Conservation (phyloP, 2,888 invertebrate genomes). For the Urechis unicinctus region DNA sequence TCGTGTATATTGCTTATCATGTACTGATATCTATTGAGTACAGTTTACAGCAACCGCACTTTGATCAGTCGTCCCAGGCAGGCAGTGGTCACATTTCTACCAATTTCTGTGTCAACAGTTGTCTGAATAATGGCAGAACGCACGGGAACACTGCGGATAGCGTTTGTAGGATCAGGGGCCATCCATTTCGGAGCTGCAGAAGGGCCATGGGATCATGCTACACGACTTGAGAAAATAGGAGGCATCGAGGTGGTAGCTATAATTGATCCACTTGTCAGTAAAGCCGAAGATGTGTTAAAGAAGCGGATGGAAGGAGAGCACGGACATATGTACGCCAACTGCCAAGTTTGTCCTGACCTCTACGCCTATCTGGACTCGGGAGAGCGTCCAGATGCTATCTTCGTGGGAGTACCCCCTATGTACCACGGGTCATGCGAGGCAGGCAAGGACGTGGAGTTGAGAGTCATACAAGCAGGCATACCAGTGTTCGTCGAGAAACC, state of each 20-base stretch:
- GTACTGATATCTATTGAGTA: no score
- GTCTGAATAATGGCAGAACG: no score
- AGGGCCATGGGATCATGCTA: conserved; percentile 15
- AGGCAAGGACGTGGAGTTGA: conserved; percentile 10
- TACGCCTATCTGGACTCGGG: conserved; percentile 3
- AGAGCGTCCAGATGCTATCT: conserved; percentile 3
- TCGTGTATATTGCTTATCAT: no score
- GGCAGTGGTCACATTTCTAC: no score
- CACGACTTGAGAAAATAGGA: conserved; percentile 9
- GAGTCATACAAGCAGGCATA: conserved; percentile 5
- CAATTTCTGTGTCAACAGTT: no score
- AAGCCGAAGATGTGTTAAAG: conserved; percentile 4
- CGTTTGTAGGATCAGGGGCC: conserved; percentile 12
- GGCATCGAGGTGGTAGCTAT: conserved; percentile 10
- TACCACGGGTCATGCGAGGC: conserved; percentile 3
- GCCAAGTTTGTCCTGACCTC: conserved; percentile 4
- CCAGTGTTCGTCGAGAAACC: conserved; percentile 16
- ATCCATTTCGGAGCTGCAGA: conserved; percentile 14
- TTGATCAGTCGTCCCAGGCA: no score
- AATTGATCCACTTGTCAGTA: conserved; percentile 3
- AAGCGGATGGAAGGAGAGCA: background rate
- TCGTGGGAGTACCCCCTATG: conserved; percentile 10
- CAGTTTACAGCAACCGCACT: no score
- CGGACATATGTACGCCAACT: conserved; percentile 3
- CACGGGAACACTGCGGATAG: conserved; percentile 3